Evolutionary conservation across 1,140 invertebrate genomes (phyloP).

Genomic region (Cataglyphis hispanica): DNA sequence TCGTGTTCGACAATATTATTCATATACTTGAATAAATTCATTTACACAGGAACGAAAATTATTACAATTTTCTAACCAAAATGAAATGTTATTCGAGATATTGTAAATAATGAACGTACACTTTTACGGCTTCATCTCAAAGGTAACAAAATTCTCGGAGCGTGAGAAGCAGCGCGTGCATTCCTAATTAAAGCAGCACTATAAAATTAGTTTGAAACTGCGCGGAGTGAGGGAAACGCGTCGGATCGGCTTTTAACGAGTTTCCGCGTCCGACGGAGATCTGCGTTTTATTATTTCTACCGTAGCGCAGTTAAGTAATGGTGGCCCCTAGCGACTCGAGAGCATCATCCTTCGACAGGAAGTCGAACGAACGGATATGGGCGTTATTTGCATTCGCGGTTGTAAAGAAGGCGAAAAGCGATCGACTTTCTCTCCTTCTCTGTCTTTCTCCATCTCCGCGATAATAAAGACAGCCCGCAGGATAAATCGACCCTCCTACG

Average conservation of each 20-base stretch:
- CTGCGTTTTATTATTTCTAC: slow-evolving; percentile 85
- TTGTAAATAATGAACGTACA: slow-evolving; percentile 4
- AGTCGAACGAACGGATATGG: slow-evolving; percentile 80
- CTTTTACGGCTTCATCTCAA: background rate
- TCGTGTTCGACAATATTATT: background rate
- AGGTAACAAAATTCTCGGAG: slow-evolving; percentile 33
- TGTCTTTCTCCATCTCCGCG: slow-evolving; percentile 60
- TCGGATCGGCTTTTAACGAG: slow-evolving; percentile 39
- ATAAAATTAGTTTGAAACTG: slow-evolving; percentile 51
- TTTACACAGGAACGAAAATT: background rate
- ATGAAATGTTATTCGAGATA: background rate
- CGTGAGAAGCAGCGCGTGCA: slow-evolving; percentile 7
- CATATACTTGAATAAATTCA: background rate
- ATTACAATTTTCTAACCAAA: background rate
- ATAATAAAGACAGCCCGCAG: slow-evolving; percentile 77
- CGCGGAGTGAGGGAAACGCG: slow-evolving; percentile 9
- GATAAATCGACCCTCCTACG: slow-evolving; percentile 67
- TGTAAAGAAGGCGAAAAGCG: slow-evolving; percentile 81
- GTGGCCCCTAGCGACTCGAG: slow-evolving; percentile 19
- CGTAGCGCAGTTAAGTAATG: slow-evolving; percentile 77
- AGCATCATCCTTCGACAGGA: slow-evolving; percentile 69
- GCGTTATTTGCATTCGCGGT: slow-evolving; percentile 82
- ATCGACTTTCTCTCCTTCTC: slow-evolving; percentile 68
- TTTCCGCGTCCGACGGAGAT: slow-evolving; percentile 66
- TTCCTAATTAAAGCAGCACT: slow-evolving; percentile 53